Conservation (phyloP, 2,113 vertebrate genomes). For the Chlamydotis undulata region DNA sequence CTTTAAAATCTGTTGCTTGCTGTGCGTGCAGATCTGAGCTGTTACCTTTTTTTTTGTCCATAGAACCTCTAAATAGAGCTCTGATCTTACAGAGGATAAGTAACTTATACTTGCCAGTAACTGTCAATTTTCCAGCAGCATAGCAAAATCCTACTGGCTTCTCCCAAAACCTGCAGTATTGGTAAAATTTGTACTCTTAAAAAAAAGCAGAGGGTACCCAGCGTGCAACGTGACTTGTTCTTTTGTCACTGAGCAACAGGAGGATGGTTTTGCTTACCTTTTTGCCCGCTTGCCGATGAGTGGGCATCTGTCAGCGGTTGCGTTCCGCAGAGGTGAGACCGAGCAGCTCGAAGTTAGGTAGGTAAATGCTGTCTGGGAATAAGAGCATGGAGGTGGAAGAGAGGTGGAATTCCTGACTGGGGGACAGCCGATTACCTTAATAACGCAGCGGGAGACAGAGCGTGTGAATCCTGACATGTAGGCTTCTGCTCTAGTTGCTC, state of each 20-base stretch:
- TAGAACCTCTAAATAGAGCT: not conserved
- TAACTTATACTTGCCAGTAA: not conserved
- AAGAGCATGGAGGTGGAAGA: accelerated
- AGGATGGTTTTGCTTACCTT: not conserved
- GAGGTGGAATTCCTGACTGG: not conserved
- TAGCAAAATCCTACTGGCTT: not conserved
- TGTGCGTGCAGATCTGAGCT: accelerated
- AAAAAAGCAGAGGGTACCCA: not conserved
- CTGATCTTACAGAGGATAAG: not conserved
- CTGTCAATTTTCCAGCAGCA: accelerated
- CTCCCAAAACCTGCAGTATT: not conserved
- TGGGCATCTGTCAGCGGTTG: accelerated
- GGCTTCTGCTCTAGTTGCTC: not conserved
- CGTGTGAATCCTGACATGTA: not conserved
- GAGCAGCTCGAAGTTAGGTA: not conserved
- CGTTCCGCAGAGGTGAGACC: not conserved
- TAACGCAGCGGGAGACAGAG: not conserved
- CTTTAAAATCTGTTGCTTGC: not conserved
- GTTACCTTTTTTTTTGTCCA: not conserved
- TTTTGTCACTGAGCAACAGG: not conserved
- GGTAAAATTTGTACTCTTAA: not conserved
- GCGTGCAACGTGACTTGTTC: accelerated
- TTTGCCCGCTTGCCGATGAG: not conserved
- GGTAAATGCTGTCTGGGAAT: not conserved
- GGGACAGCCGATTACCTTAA: not conserved